Conservation (phyloP, 2,113 vertebrate species). For the Ariopsis seemanni region DNA sequence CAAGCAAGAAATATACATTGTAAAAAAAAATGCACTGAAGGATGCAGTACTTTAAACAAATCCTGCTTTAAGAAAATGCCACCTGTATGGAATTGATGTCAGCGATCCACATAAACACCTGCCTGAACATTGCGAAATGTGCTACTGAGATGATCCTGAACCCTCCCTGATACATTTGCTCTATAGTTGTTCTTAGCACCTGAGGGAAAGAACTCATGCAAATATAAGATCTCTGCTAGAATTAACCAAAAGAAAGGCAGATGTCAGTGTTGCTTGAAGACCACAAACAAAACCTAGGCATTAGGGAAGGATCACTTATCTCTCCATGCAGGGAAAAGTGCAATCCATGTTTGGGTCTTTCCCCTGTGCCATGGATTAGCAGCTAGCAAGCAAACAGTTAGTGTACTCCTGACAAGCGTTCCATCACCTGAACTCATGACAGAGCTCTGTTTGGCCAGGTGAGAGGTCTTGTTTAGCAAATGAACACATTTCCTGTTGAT, state of each 20-base stretch:
- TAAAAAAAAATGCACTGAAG: background rate
- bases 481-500: background rate
- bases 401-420: conserved; percentile 58
- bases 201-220: conserved; percentile 37
- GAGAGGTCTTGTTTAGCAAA: conserved; percentile 26
- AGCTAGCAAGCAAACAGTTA: conserved; percentile 57
- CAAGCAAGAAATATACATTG: background rate
- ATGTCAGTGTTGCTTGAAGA: conserved; percentile 47
- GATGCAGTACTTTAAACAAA: too few species aligned
- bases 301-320: conserved; percentile 53
- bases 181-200: background rate
- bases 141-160: background rate
- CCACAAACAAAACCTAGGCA: conserved; percentile 16
- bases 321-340: conserved; percentile 50
- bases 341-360: conserved; percentile 49
- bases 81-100: background rate
- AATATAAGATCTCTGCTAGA: conserved; percentile 29
- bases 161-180: background rate
- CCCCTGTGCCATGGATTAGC: conserved; percentile 45
- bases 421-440: conserved; percentile 62
- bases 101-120: background rate
- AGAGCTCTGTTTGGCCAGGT: background rate
- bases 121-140: background rate
- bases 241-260: background rate
- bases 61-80: too few species aligned